Conservation (phyloP, 2,888 invertebrate species). For the Drosophila pseudotakahashii region DNA sequence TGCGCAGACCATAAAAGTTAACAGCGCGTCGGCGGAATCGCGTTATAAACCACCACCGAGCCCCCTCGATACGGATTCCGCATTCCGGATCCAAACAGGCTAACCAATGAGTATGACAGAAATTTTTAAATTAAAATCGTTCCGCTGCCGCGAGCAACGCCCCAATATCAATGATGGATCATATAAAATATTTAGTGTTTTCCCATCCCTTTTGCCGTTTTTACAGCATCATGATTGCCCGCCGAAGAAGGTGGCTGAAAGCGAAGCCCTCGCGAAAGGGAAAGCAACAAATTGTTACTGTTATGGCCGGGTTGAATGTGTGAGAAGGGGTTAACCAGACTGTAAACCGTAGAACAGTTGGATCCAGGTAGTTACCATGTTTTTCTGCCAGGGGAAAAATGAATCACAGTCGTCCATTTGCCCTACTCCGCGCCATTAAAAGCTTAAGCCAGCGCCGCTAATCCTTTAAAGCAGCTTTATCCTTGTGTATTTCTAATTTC, state of each 20-base stretch:
- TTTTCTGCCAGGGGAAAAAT: background rate
- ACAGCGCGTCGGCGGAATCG: slow-evolving; percentile 68
- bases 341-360: slow-evolving; percentile 11
- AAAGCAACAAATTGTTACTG: slow-evolving; percentile 20
- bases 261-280: background rate
- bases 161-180: slow-evolving; percentile 71
- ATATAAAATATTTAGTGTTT: slow-evolving; percentile 74
- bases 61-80: slow-evolving; percentile 1
- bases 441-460: slow-evolving; percentile 6
- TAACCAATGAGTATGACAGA: slow-evolving; percentile 65
- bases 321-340: slow-evolving; percentile 17
- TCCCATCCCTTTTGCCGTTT: slow-evolving; percentile 41
- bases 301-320: slow-evolving; percentile 22
- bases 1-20: slow-evolving; percentile 66
- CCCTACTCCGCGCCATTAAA: slow-evolving; percentile 6
- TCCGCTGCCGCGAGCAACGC: slow-evolving; percentile 32
- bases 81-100: slow-evolving; percentile 7
- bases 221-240: slow-evolving; percentile 70
- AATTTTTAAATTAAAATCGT: slow-evolving; percentile 76
- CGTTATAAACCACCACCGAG: slow-evolving; percentile 64
- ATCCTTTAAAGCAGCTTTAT: slow-evolving; percentile 2
- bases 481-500: slow-evolving; percentile 5
- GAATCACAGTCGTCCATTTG: background rate
- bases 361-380: background rate
- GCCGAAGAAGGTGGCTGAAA: slow-evolving; percentile 46